Evolutionary conservation across 2,113 vertebrate species (phyloP).

Genomic region (Falco punctatus): DNA sequence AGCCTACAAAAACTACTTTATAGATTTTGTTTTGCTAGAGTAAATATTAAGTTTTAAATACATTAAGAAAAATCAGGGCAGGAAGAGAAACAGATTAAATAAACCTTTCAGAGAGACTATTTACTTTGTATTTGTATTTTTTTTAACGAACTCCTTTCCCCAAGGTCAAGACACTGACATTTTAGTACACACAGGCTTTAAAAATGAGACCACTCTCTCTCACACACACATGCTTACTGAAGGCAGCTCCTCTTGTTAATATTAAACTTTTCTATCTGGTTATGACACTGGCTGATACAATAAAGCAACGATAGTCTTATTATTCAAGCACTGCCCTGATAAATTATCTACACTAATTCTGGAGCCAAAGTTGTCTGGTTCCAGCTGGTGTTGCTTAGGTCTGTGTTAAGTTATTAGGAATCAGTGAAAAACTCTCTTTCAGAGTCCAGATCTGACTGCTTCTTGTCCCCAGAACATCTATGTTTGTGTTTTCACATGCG

Average conservation of each 20-base stretch:
- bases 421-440: constrained; percentile 69
- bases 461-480: constrained; percentile 46
- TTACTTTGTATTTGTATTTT: constrained; percentile 53
- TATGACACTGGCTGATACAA: constrained; percentile 64
- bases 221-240: background rate
- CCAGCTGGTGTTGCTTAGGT: constrained; percentile 78
- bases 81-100: constrained; percentile 64
- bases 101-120: constrained; percentile 61
- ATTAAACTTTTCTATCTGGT: constrained; percentile 74
- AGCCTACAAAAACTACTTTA: constrained; percentile 62
- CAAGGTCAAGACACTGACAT: constrained; percentile 50
- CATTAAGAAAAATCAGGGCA: constrained; percentile 67
- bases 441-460: constrained; percentile 60
- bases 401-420: constrained; percentile 78
- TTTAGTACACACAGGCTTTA: constrained; percentile 57
- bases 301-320: constrained; percentile 62
- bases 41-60: constrained; percentile 72
- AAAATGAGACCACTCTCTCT: constrained; percentile 18
- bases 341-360: constrained; percentile 78
- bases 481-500: background rate
- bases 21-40: constrained; percentile 59
- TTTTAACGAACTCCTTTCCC: constrained; percentile 18
- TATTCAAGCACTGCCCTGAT: constrained; percentile 72
- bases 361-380: constrained; percentile 75
- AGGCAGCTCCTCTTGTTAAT: constrained; percentile 74